Base-by-base conservation (phyloP, 2,797 vertebrate genomes). In the Knipowitschia caucasica region DNA sequence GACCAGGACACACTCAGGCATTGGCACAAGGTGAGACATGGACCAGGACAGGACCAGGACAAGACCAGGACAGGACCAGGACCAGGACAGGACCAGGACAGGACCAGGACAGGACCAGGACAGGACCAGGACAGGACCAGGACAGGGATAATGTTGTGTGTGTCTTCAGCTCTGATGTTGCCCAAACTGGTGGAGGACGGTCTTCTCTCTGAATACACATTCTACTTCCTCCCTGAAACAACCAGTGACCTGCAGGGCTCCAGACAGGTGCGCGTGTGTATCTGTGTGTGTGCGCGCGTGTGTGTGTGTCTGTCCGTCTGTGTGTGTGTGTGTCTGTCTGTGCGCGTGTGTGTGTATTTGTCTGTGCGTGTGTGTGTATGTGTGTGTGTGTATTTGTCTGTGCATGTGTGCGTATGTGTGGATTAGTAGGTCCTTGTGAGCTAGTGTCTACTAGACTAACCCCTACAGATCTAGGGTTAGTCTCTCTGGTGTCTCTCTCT, bases 21-120 rank as follows among this genome's bases (percentile, higher is more conserved):
- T 89, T 94, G 1, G 90, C 91, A 55, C 88, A 94, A 75, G 94
- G 97, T 97, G 61, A n/a, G n/a, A n/a, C n/a, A n/a, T n/a, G n/a
- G n/a, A n/a, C n/a, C n/a, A n/a, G n/a, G 20, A 23, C 5, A 34
- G 5, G 4, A 14, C 7, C 38, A 6, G 5, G 4, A 14, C 7
- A 18, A 6, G 53, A 0, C 0, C 35, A 0, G 68, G 73, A 7
- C 84, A 87, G n/a, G n/a, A n/a, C n/a, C n/a, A n/a, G n/a, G 20
- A 23, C 5, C 12, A n/a, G 4, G 7, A 5, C 38, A 6, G 69
- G 53, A 0, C 0, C 35, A 0, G 68, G 73, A 7, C 84, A 87
- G 1, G 23, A 45, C 6, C 85, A 90, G 34, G 77, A 55, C 88
- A 94, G 75, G 94, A 96, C 96, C 61, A n/a, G n/a, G n/a, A n/a